phyloP scores from a whole-genome alignment of 2,888 invertebrate species.

The Cheilosia grossa region DNA sequence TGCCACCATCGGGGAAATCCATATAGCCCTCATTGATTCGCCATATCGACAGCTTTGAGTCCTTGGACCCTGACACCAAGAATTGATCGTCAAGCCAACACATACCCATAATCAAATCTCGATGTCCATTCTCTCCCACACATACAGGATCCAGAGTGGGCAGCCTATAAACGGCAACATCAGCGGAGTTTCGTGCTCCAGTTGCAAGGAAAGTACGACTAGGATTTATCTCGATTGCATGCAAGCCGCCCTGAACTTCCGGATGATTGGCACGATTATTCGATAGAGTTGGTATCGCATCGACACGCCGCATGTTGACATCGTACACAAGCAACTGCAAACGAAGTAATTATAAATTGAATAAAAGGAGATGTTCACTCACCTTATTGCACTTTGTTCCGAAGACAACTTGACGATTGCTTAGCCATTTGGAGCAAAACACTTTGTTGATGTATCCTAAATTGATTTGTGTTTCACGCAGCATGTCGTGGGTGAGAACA shows the following conservation, averaged over 20 bases:
- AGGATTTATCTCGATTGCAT: conserved; percentile 97
- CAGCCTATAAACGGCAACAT: conserved; percentile 93
- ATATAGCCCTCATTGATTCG: conserved; percentile 86
- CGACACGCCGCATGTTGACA: conserved; percentile 92
- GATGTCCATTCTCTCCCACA: conserved; percentile 94
- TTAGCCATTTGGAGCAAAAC: conserved; percentile 98
- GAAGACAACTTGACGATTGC: conserved; percentile 96
- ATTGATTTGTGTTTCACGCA: conserved; percentile 92
- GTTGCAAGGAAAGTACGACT: conserved; percentile 95
- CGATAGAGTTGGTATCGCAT: conserved; percentile 93
- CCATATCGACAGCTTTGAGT: conserved; percentile 96
- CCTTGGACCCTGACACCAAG: conserved; percentile 96
- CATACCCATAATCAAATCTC: conserved; percentile 95
- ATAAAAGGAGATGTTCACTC: conserved; percentile 44
- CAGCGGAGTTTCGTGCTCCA: conserved; percentile 95
- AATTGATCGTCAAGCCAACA: conserved; percentile 98
- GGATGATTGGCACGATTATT: conserved; percentile 85
- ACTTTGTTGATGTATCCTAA: conserved; percentile 95
- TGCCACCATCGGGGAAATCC: conserved; percentile 81
- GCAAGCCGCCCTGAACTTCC: conserved; percentile 91
- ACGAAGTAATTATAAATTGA: not conserved
- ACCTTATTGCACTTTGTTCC: conserved; percentile 99
- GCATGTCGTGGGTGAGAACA: conserved; percentile 94
- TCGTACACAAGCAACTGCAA: conserved; percentile 94
- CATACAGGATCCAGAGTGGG: conserved; percentile 98